Evolutionary conservation across 2,888 invertebrate species (phyloP).

Genomic region (Scaptomyza caliginosa): DNA sequence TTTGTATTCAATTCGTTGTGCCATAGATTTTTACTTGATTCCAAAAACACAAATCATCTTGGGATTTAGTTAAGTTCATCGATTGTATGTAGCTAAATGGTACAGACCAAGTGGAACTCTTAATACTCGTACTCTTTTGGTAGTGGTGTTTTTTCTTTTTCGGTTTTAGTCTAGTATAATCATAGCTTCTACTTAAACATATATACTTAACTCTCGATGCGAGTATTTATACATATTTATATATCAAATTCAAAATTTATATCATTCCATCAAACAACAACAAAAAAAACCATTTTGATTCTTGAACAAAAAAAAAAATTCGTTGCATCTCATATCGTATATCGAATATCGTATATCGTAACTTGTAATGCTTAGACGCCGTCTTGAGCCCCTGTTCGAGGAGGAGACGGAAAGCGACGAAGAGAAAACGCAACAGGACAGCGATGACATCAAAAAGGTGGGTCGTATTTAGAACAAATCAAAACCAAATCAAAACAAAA

Average conservation of each 20-base stretch:
- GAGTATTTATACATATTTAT: conserved; percentile 18
- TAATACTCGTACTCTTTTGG: conserved; percentile 4
- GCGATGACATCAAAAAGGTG: conserved; percentile 84
- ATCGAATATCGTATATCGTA: conserved; percentile 62
- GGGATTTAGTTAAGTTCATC: conserved; percentile 29
- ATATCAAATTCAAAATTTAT: conserved; percentile 51
- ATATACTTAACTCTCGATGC: too few species aligned
- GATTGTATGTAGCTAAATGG: background rate
- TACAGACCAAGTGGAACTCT: background rate
- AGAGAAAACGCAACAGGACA: conserved; percentile 83
- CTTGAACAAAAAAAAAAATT: conserved; percentile 36
- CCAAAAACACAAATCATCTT: conserved; percentile 25
- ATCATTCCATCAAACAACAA: conserved; percentile 47
- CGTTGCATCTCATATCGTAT: conserved; percentile 63
- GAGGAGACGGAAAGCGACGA: conserved; percentile 90
- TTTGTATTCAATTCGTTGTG: conserved; percentile 45
- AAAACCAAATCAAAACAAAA: conserved; percentile 7
- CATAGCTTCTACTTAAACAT: conserved; percentile 11
- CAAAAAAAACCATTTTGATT: background rate
- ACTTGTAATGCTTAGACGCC: conserved; percentile 85
- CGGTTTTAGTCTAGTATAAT: conserved; percentile 26
- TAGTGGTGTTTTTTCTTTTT: conserved; percentile 9
- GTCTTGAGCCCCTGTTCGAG: conserved; percentile 92
- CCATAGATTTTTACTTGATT: conserved; percentile 19
- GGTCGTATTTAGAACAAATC: conserved; percentile 81